phyloP scores from a whole-genome alignment of 2,888 invertebrate species.

The Nymphalis polychloros region DNA sequence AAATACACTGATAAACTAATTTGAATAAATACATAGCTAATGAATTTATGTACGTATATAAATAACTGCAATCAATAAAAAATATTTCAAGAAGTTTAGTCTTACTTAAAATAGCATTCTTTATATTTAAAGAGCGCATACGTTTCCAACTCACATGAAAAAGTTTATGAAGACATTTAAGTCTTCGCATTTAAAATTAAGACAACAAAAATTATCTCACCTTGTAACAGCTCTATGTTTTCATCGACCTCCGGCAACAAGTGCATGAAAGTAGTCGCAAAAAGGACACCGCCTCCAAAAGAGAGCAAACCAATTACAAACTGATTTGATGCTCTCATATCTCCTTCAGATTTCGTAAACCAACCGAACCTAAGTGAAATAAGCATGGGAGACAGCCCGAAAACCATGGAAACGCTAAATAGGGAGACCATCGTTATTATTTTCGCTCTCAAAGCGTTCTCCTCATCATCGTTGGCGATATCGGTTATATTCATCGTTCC shows the following conservation, averaged over 20 bases:
- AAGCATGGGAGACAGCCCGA: slow-evolving; percentile 88
- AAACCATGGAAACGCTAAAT: slow-evolving; percentile 87
- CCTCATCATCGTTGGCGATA: slow-evolving; percentile 43
- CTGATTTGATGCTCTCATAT: slow-evolving; percentile 74
- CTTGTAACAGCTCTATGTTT: slow-evolving; percentile 83
- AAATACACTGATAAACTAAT: neutral
- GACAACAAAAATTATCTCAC: slow-evolving; percentile 49
- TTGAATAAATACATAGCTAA: neutral
- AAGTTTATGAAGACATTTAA: neutral
- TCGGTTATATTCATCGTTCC: slow-evolving; percentile 46
- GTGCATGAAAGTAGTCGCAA: slow-evolving; percentile 91
- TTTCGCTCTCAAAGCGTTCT: slow-evolving; percentile 85
- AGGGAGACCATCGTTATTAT: slow-evolving; percentile 89
- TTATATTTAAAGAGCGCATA: too few species aligned
- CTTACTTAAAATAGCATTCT: too few species aligned
- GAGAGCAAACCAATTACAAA: slow-evolving; percentile 85
- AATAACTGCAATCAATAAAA: neutral
- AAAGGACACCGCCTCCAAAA: slow-evolving; percentile 90
- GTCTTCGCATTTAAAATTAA: too few species aligned
- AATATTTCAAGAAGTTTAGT: neutral
- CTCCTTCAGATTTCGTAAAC: slow-evolving; percentile 69
- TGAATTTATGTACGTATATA: neutral
- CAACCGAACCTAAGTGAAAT: slow-evolving; percentile 85
- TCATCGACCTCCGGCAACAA: slow-evolving; percentile 90
- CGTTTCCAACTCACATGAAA: neutral